Evolutionary conservation across 1,140 invertebrate species (phyloP), one percentile per base, ranked within the genome.

Genomic region (Latrodectus geometricus): DNA sequence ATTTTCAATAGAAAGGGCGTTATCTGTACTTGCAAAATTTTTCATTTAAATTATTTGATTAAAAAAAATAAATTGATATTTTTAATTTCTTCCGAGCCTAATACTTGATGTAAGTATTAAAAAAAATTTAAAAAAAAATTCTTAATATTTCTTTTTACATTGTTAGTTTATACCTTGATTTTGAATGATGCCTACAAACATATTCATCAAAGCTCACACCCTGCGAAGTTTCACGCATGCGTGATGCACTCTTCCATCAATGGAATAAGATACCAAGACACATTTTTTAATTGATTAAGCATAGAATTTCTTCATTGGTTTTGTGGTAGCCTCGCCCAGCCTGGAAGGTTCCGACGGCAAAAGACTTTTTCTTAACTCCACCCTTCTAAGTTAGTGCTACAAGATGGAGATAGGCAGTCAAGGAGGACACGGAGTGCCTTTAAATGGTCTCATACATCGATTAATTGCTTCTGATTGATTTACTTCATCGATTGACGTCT

Each of bases 141-240:
- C 35, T 61, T 61, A 61, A 17, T 11, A 61, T 8, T n/a, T 21
- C 14, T 50, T 65, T 49, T 82, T 20, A 82, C 9, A 73, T n/a
- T 82, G 80, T 82, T 82, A 74, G 80, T 82, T 82, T 82, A 82
- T 65, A 73, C 52, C 23, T 9, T 15, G 54, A 35, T 52, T 73
- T 68, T 80, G 78, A 80, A 35, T 70, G 78, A 70, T 61, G 52
- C 12, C 72, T 61, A 9, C 81, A 74, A 83, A 83, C 35, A 83
- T 83, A 83, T 83, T 83, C 81, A 83, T 83, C 75, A 75, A 68
- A 82, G 72, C 9, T 83, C 81, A 83, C 81, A 83, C 81, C 81
- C 81, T 75, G 17, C 17, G 52, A 82, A 15, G 70, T 23, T 50
- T 49, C 35, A 23, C 80, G 68, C 79, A 73, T 73, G 69, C 79